These are phyloP conservation scores for Drosophila recens DNA, from an alignment of 2,888 invertebrate genomes.

Conservation along the genomic window DNA sequence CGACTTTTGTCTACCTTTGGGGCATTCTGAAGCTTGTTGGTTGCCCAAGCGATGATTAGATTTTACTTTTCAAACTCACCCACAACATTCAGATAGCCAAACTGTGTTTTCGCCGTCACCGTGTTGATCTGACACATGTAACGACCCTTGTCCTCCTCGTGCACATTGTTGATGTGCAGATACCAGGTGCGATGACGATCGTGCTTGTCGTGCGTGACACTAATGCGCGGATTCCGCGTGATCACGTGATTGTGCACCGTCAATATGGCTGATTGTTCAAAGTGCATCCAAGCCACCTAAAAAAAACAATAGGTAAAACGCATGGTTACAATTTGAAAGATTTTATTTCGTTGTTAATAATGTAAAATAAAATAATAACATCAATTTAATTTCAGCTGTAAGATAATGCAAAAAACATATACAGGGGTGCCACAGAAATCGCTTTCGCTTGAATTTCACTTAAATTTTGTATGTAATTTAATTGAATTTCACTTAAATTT, in stretches of 20 bases:
- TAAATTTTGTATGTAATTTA: too few relatives aligned
- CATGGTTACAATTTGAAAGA: not conserved
- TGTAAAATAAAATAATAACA: not conserved
- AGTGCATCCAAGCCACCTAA: conserved; percentile 98
- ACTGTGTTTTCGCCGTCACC: conserved; percentile 95
- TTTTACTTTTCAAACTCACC: conserved; percentile 87
- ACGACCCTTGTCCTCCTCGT: conserved; percentile 95
- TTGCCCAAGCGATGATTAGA: conserved; percentile 55
- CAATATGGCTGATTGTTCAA: conserved; percentile 96
- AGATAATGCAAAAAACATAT: not conserved
- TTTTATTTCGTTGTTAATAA: not conserved
- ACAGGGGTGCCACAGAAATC: not conserved
- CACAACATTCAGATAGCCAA: conserved; percentile 95
- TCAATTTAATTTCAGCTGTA: not conserved
- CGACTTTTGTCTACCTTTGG: conserved; percentile 9
- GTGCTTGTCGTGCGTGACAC: conserved; percentile 94
- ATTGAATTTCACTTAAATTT: too few relatives aligned
- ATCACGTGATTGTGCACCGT: conserved; percentile 98
- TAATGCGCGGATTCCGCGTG: conserved; percentile 95
- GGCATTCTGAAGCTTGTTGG: not conserved
- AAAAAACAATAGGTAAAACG: conserved; percentile 61
- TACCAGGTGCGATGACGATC: conserved; percentile 95
- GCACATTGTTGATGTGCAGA: conserved; percentile 95
- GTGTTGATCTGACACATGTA: conserved; percentile 98
- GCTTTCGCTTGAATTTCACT: too few relatives aligned